A percentile compares a stretch with the other conserved stretches of the same genome.
These are phyloP conservation scores for Prionailurus bengalensis DNA, from an alignment of 2,113 vertebrate species.

Conservation along the genomic window DNA sequence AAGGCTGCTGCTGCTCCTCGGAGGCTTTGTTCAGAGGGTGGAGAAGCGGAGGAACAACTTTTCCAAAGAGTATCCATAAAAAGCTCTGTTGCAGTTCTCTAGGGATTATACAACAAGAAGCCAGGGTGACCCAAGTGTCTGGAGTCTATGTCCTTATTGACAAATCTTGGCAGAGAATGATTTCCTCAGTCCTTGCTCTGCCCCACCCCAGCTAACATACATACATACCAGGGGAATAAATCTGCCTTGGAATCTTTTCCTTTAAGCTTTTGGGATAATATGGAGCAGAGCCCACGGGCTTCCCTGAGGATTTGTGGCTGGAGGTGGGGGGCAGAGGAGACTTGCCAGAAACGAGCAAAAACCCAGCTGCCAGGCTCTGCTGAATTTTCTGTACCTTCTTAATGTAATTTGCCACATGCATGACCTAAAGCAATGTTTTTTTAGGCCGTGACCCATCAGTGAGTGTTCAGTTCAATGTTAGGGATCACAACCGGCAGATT, in stretches of 20 bases:
- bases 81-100: neutral
- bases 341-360: neutral
- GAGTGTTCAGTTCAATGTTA: neutral
- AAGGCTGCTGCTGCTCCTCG: neutral
- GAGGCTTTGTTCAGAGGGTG: neutral
- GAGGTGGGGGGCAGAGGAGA: fast-evolving
- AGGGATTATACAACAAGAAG: neutral
- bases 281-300: neutral
- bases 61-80: neutral
- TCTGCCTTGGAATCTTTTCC: neutral
- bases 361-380: neutral
- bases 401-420: neutral
- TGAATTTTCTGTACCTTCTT: neutral
- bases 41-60: fast-evolving
- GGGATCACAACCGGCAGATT: neutral
- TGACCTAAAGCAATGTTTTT: neutral
- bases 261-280: neutral
- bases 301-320: neutral
- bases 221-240: neutral
- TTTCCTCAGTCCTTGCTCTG: neutral
- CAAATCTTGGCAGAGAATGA: neutral
- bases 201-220: neutral
- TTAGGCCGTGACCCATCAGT: neutral
- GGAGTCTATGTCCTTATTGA: neutral
- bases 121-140: neutral